Percentiles rank a stretch among this genome's conserved stretches.
Conservation (phyloP, 2,888 invertebrate species). For the Chrysotoxum bicinctum region DNA sequence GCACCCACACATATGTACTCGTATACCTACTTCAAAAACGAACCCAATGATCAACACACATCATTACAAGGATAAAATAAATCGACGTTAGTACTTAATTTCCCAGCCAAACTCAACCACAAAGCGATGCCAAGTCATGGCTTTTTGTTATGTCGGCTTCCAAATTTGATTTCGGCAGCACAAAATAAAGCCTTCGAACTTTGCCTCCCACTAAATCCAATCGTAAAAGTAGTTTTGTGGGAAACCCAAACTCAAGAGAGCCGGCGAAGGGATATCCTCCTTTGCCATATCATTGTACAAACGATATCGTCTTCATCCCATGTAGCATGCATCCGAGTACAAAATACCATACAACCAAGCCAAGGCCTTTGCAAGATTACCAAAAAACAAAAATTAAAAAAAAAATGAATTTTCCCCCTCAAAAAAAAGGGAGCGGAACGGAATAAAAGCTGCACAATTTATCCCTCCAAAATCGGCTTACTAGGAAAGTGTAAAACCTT, state of each 20-base stretch:
- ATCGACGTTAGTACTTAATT: slow-evolving; percentile 66
- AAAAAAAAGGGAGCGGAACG: slow-evolving; percentile 25
- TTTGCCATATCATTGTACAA: slow-evolving; percentile 14
- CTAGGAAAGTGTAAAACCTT: slow-evolving; percentile 72
- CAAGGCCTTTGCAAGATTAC: slow-evolving; percentile 47
- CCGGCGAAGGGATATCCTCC: background rate
- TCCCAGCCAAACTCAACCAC: slow-evolving; percentile 63
- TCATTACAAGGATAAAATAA: slow-evolving; percentile 49
- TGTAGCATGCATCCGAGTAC: too few relatives aligned
- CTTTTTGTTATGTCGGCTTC: slow-evolving; percentile 41
- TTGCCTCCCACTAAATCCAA: slow-evolving; percentile 64
- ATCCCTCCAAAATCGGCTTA: slow-evolving; percentile 67
- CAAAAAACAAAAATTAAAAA: slow-evolving; percentile 24
- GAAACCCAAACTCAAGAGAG: background rate
- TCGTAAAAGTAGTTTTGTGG: slow-evolving; percentile 64
- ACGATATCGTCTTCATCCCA: slow-evolving; percentile 27
- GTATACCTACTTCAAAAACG: background rate
- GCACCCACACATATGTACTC: background rate
- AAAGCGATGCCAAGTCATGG: slow-evolving; percentile 68
- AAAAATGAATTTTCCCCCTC: background rate
- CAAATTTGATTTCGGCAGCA: slow-evolving; percentile 28
- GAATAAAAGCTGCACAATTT: slow-evolving; percentile 50
- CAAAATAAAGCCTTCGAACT: slow-evolving; percentile 52
- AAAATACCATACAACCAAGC: background rate
- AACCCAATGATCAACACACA: slow-evolving; percentile 53